A percentile compares a stretch with the other conserved stretches of the same genome.
phyloP scores from a whole-genome alignment of 1,140 invertebrate genomes.

The Copidosoma floridanum region DNA sequence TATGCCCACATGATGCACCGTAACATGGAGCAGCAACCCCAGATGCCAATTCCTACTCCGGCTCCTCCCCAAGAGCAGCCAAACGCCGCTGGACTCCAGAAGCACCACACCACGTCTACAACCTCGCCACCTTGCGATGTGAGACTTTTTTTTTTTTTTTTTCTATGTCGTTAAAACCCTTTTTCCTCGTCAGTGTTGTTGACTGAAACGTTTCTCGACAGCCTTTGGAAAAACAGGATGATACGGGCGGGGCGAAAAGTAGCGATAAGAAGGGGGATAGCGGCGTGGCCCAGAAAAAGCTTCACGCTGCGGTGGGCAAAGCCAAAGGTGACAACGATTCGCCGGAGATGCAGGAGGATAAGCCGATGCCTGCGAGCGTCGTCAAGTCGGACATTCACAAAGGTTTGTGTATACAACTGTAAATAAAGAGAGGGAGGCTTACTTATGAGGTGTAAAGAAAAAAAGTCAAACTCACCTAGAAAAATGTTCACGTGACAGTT shows the following conservation, averaged over 20 bases:
- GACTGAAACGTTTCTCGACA: too few species aligned
- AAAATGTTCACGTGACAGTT: neutral
- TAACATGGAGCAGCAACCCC: too few species aligned
- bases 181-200: too few species aligned
- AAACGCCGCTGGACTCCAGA: neutral
- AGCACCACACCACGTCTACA: neutral
- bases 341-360: neutral
- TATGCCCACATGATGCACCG: conserved; percentile 21
- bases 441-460: neutral
- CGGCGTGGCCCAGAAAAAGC: neutral
- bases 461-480: neutral
- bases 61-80: neutral
- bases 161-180: too few species aligned
- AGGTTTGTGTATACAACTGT: neutral
- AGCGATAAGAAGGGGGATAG: neutral
- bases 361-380: neutral
- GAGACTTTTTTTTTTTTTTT: neutral
- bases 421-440: neutral
- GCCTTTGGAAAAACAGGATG: neutral
- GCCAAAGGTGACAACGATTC: neutral
- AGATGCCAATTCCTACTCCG: neutral
- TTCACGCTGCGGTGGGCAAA: neutral
- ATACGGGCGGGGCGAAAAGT: neutral
- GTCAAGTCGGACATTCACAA: neutral
- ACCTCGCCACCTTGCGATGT: conserved; percentile 6